These are phyloP conservation scores for Prionailurus viverrinus DNA, from an alignment of 2,113 vertebrate species.

Conservation along the genomic window DNA sequence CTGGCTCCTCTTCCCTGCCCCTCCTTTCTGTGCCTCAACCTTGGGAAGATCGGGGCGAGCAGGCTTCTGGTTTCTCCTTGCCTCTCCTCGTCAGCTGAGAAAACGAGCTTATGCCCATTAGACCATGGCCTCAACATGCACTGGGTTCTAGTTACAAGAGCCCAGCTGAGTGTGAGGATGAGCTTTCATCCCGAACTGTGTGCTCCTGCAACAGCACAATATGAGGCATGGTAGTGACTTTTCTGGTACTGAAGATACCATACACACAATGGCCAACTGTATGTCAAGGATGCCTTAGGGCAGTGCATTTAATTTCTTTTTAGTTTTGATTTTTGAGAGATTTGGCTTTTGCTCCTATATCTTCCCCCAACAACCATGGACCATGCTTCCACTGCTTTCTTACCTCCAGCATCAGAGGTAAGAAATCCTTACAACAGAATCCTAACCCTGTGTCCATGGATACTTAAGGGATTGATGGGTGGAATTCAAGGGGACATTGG, in stretches of 20 bases:
- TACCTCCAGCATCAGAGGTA: neutral
- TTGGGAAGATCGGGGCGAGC: neutral
- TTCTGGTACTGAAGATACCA: neutral
- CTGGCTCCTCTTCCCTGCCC: neutral
- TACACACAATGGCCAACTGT: fast-evolving
- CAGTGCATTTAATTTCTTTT: neutral
- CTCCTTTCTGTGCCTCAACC: neutral
- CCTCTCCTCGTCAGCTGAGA: neutral
- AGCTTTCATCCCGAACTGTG: neutral
- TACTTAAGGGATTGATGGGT: neutral
- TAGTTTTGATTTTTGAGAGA: neutral
- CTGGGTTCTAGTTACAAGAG: neutral
- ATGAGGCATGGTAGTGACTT: neutral
- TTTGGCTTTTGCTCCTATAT: neutral
- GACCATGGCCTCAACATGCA: neutral
- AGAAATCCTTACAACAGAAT: neutral
- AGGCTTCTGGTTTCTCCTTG: neutral
- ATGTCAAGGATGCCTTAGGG: neutral
- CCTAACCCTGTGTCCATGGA: neutral
- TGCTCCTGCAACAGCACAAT: neutral
- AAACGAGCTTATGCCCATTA: neutral
- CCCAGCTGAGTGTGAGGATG: neutral
- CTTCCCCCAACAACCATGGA: neutral
- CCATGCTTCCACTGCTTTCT: neutral
- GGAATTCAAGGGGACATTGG: neutral